Evolutionary conservation across 92 coral and sea anemone species (phyloP).

Genomic region (Bergia puertoricense): DNA sequence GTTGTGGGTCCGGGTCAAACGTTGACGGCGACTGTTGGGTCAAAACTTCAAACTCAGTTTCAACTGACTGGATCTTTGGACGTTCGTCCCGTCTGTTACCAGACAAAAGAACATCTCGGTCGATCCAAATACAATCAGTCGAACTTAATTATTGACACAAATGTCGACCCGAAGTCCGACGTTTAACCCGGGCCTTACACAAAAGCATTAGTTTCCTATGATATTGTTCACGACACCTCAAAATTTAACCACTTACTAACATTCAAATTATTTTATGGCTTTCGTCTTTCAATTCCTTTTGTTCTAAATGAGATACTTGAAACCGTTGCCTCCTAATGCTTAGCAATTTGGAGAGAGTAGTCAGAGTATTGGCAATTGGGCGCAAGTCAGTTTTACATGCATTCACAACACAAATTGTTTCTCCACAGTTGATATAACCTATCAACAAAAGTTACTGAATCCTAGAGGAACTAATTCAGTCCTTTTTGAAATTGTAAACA

Average conservation of each 20-base stretch:
- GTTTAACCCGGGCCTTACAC: neutral
- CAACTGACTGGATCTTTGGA: too few species aligned
- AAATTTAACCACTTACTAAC: neutral
- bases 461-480: neutral
- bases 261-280: neutral
- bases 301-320: neutral
- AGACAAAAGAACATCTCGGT: too few species aligned
- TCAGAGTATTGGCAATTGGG: neutral
- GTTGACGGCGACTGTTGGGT: too few species aligned
- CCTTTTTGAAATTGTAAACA: too few species aligned
- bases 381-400: neutral
- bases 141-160: too few species aligned
- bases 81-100: too few species aligned
- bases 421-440: neutral
- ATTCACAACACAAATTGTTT: neutral
- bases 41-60: too few species aligned
- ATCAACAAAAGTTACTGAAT: neutral
- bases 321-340: neutral
- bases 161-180: too few species aligned
- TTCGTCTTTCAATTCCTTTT: neutral
- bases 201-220: neutral
- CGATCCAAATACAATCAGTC: too few species aligned
- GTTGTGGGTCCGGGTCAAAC: neutral
- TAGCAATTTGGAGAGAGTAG: neutral
- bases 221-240: constrained; percentile 3